Percentiles rank a stretch among this genome's conserved stretches.
Evolutionary conservation across 2,888 invertebrate species (phyloP).

Genomic region (Lomographa bimaculata): DNA sequence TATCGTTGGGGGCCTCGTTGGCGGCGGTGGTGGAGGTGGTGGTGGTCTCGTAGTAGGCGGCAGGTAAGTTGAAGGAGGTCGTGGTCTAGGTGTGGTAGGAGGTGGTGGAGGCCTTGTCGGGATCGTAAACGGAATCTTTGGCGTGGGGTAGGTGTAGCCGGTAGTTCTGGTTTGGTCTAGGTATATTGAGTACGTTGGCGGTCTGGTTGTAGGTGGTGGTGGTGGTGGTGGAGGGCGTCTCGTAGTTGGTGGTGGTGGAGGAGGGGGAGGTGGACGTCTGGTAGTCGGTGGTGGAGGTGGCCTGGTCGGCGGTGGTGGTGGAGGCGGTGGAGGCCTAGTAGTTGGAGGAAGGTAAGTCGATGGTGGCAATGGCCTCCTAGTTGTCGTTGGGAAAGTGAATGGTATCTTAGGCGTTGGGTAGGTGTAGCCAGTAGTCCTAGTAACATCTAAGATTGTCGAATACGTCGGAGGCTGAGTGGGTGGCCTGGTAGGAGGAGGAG

Average conservation of each 20-base stretch:
- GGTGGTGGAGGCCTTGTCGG: slow-evolving; percentile 34
- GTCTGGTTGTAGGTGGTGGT: slow-evolving; percentile 36
- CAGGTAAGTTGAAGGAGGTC: slow-evolving; percentile 29
- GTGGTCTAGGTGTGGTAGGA: slow-evolving; percentile 28
- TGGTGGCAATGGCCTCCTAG: slow-evolving; percentile 31
- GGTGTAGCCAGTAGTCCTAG: slow-evolving; percentile 51
- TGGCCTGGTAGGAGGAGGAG: slow-evolving; percentile 26
- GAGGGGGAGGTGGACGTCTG: slow-evolving; percentile 22
- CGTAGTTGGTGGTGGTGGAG: slow-evolving; percentile 30
- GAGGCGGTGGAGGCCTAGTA: slow-evolving; percentile 31
- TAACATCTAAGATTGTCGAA: slow-evolving; percentile 29
- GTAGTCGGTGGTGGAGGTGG: slow-evolving; percentile 32
- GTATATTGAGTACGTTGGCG: slow-evolving; percentile 28
- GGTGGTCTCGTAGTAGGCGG: slow-evolving; percentile 18
- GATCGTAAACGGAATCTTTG: slow-evolving; percentile 39
- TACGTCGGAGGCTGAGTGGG: slow-evolving; percentile 26
- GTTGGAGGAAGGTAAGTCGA: slow-evolving; percentile 34
- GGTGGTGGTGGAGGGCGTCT: slow-evolving; percentile 28
- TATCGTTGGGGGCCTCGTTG: slow-evolving; percentile 18
- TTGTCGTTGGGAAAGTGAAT: slow-evolving; percentile 35
- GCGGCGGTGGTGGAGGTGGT: slow-evolving; percentile 26
- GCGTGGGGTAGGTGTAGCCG: slow-evolving; percentile 52
- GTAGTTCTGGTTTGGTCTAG: slow-evolving; percentile 41
- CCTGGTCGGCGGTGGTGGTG: slow-evolving; percentile 32
- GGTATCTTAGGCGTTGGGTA: slow-evolving; percentile 45